Conservation (phyloP, 2,888 invertebrate genomes). For the Synergus umbraculus region DNA sequence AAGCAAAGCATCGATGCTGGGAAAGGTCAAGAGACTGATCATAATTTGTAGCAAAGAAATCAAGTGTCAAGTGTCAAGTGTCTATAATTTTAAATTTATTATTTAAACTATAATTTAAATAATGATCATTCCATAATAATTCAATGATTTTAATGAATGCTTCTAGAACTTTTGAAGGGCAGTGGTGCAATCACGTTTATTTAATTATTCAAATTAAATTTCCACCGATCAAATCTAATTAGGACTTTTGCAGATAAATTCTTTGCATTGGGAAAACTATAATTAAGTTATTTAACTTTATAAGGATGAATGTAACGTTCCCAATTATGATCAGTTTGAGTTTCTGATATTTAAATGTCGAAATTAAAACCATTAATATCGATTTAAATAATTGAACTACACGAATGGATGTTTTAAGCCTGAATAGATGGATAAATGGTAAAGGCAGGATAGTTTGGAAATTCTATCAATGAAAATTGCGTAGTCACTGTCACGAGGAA, state of each 20-base stretch:
- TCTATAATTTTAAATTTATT: not conserved
- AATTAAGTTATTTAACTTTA: not conserved
- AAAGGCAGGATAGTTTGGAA: not conserved
- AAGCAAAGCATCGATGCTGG: conserved; percentile 3
- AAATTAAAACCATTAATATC: too few species aligned
- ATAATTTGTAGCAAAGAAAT: conserved; percentile 24
- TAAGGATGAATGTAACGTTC: not conserved
- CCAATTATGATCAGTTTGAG: not conserved
- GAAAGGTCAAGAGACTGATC: conserved; percentile 22
- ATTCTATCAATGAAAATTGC: conserved; percentile 28
- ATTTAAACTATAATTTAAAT: not conserved
- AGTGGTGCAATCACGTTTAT: not conserved
- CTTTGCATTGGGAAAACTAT: not conserved
- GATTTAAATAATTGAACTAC: not conserved
- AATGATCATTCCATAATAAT: not conserved
- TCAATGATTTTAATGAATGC: not conserved
- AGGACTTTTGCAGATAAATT: too few species aligned
- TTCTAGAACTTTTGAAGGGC: not conserved
- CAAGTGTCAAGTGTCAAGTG: conserved; percentile 19
- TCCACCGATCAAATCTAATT: too few species aligned
- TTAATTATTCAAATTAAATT: not conserved
- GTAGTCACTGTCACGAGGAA: conserved; percentile 13
- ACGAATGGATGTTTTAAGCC: not conserved
- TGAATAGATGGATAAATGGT: conserved; percentile 2
- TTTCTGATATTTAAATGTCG: not conserved